Evolutionary conservation across 2,113 vertebrate genomes (phyloP), one percentile per base, ranked within the genome.

Genomic region (Apistogramma diplotaenia): DNA sequence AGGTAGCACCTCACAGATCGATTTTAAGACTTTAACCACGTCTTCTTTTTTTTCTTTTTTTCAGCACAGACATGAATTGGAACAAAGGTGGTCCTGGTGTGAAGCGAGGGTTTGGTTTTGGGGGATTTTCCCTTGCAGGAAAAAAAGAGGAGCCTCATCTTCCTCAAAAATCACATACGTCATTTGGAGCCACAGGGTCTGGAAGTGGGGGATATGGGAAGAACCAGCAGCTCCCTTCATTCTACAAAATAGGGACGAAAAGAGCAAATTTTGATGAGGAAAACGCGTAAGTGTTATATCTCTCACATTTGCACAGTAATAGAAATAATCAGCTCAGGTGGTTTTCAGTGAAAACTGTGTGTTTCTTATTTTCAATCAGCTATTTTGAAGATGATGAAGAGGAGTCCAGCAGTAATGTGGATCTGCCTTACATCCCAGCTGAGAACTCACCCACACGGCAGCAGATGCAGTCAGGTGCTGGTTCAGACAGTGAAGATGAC

Each of bases 311-410:
- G 8, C 19, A 23, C 43, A 59, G 29, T 11, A 51, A 1, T 23
- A 57, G 25, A 43, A 0, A 58, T 37, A 11, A 37, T 35, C 2
- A 21, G 12, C n/a, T 55, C 1, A 67, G n/a, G n/a, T n/a, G n/a
- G n/a, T n/a, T n/a, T n/a, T n/a, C n/a, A n/a, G n/a, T 4, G 43
- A 57, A 72, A 37, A 6, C 2, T 43, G 3, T 2, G 1, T n/a
- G 4, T 84, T 3, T 80, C 7, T 43, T 29, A 10, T 74, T 81
- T 65, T n/a, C 19, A 29, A 35, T 46, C 54, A 99, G 98, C 6
- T 99, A 99, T 92, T 99, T 99, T 95, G 98, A 99, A 94, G 98
- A 99, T 61, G 98, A 99, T 43, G 98, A 99, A 89, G 98, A 99
- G 92, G 97, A 98, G 87, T 96, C 97, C 43, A 95, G 96, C 92